phyloP scores from a whole-genome alignment of 2,888 invertebrate genomes.

The Pseudanteris insignis region DNA sequence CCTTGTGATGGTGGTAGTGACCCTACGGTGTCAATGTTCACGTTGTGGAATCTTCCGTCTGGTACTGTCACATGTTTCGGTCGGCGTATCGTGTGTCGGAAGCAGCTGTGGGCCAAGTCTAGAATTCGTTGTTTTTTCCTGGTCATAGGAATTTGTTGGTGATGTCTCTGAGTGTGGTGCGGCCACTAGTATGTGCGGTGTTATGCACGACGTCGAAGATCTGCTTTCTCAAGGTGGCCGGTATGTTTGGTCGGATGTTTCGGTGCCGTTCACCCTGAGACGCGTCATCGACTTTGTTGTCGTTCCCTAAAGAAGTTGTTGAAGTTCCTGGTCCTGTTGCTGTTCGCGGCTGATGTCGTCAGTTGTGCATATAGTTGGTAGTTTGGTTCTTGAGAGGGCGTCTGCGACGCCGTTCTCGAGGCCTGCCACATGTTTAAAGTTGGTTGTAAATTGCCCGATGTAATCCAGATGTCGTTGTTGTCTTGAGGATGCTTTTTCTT shows the following conservation, averaged over 20 bases:
- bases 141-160: background rate
- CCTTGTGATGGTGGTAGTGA: background rate
- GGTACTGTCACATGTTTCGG: constrained; percentile 47
- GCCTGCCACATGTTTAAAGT: background rate
- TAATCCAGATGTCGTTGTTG: constrained; percentile 21
- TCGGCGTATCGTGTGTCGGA: constrained; percentile 50
- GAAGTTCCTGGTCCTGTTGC: background rate
- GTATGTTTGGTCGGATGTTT: constrained; percentile 39
- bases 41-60: constrained; percentile 37
- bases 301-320: background rate
- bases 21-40: background rate
- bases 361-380: background rate
- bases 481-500: too few species aligned
- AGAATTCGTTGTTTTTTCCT: background rate
- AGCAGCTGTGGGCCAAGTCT: constrained; percentile 41
- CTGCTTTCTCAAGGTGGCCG: constrained; percentile 23
- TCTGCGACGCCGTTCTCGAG: constrained; percentile 1
- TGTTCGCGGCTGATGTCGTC: background rate
- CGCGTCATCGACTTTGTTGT: background rate
- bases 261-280: background rate
- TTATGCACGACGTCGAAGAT: constrained; percentile 35
- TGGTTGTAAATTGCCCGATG: constrained; percentile 39
- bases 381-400: background rate
- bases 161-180: constrained; percentile 41
- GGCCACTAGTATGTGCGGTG: constrained; percentile 41